Conservation (phyloP, 2,113 vertebrate genomes). For the Pelobates fuscus region DNA sequence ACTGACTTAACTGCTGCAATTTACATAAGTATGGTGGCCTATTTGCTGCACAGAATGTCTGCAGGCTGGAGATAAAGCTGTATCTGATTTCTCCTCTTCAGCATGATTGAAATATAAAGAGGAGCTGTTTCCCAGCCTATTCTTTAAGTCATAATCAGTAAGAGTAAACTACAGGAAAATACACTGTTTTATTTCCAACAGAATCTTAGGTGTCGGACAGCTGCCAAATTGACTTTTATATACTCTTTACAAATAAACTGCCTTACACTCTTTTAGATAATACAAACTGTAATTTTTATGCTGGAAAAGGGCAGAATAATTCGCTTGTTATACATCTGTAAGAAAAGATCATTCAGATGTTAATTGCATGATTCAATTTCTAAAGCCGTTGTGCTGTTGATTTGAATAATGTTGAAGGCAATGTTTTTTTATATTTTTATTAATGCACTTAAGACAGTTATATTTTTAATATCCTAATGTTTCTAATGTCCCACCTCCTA, state of each 20-base stretch:
- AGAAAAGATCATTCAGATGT: neutral
- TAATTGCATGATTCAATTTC: slow-evolving; percentile 18
- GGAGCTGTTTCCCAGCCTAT: slow-evolving; percentile 5
- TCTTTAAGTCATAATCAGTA: slow-evolving; percentile 38
- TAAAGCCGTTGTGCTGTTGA: no score
- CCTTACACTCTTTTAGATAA: slow-evolving; percentile 18
- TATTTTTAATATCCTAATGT: no score
- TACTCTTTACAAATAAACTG: slow-evolving; percentile 25
- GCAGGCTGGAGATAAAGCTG: slow-evolving; percentile 19
- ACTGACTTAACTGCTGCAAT: neutral
- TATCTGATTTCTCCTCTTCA: slow-evolving; percentile 19
- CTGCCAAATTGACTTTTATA: slow-evolving; percentile 18
- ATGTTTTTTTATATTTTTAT: no score
- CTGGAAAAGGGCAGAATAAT: neutral
- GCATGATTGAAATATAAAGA: slow-evolving; percentile 34
- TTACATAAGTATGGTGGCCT: slow-evolving; percentile 14
- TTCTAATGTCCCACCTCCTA: no score
- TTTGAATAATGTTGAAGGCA: no score
- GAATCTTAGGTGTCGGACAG: slow-evolving; percentile 16
- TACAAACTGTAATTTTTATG: neutral
- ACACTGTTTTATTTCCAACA: neutral
- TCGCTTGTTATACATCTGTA: neutral
- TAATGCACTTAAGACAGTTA: no score
- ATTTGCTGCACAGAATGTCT: slow-evolving; percentile 7
- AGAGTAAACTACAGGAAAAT: neutral